A percentile compares a stretch with the other conserved stretches of the same genome.
Conservation (phyloP, 2,113 vertebrate species). For the Gobio gobio region DNA sequence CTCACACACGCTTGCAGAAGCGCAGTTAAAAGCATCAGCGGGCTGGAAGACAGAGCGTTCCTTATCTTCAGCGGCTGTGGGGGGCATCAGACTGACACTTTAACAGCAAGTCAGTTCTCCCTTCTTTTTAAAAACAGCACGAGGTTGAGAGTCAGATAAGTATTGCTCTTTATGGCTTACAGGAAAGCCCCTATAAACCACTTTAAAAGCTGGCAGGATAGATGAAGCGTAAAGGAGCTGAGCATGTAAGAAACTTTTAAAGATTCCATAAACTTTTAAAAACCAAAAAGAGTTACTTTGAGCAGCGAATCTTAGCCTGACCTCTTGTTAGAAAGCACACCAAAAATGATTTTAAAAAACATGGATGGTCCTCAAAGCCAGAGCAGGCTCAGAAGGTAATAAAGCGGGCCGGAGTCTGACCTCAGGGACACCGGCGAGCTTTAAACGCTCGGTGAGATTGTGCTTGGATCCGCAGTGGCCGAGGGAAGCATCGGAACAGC, state of each 20-base stretch:
- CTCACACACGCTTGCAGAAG: background rate
- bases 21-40: slow-evolving; percentile 7
- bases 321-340: slow-evolving; percentile 21
- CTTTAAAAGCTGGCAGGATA: slow-evolving; percentile 9
- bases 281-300: background rate
- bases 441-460: slow-evolving; percentile 3
- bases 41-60: slow-evolving; percentile 34
- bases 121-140: slow-evolving; percentile 13
- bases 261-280: slow-evolving; percentile 25
- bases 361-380: background rate
- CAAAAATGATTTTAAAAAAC: background rate
- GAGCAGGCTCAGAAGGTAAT: background rate
- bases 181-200: background rate
- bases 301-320: background rate
- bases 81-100: background rate
- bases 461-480: background rate
- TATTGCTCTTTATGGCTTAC: slow-evolving; percentile 13
- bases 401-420: background rate
- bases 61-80: background rate
- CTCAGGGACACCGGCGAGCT: background rate
- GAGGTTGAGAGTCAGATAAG: slow-evolving; percentile 20
- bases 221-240: slow-evolving; percentile 1
- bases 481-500: background rate
- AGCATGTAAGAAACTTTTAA: slow-evolving; percentile 30
- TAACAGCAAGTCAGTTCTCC: background rate